phyloP scores from a whole-genome alignment of 2,888 invertebrate species.

The Cryptophagus acutangulus region DNA sequence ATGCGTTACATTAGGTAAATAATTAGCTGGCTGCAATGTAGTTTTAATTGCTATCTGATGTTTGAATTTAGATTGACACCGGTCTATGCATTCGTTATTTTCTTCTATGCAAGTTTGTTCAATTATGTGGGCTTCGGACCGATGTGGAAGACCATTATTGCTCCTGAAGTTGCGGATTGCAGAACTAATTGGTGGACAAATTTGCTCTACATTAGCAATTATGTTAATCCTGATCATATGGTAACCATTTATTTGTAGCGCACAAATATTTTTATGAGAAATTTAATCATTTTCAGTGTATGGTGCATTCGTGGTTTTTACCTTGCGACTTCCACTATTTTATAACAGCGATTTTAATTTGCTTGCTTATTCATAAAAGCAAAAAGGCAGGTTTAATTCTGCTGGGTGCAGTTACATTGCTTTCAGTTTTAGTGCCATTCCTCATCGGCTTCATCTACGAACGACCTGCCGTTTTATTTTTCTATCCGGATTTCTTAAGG shows the following conservation, averaged over 20 bases:
- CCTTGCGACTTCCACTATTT: conserved; percentile 67
- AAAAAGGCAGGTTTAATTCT: conserved; percentile 45
- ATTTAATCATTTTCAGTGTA: conserved; percentile 56
- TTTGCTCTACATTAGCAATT: conserved; percentile 58
- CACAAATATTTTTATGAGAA: neutral
- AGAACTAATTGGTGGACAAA: conserved; percentile 60
- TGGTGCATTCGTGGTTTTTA: conserved; percentile 64
- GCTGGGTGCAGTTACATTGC: conserved; percentile 40
- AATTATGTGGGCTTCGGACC: conserved; percentile 57
- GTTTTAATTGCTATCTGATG: too few species aligned
- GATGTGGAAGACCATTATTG: conserved; percentile 53
- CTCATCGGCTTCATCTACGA: conserved; percentile 49
- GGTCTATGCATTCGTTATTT: conserved; percentile 53
- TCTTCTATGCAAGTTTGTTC: conserved; percentile 53
- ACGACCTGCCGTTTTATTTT: conserved; percentile 52
- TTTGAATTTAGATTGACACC: conserved; percentile 41
- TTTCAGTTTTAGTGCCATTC: conserved; percentile 51
- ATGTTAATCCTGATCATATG: conserved; percentile 53
- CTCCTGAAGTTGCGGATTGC: conserved; percentile 52
- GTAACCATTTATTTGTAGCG: conserved; percentile 44
- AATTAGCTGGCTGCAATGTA: neutral
- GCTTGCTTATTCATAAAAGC: conserved; percentile 46
- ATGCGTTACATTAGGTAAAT: conserved; percentile 55
- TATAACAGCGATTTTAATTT: conserved; percentile 50
- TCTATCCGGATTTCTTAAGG: conserved; percentile 53